Conservation (phyloP, 2,888 invertebrate species). For the Plemyria rubiginata region DNA sequence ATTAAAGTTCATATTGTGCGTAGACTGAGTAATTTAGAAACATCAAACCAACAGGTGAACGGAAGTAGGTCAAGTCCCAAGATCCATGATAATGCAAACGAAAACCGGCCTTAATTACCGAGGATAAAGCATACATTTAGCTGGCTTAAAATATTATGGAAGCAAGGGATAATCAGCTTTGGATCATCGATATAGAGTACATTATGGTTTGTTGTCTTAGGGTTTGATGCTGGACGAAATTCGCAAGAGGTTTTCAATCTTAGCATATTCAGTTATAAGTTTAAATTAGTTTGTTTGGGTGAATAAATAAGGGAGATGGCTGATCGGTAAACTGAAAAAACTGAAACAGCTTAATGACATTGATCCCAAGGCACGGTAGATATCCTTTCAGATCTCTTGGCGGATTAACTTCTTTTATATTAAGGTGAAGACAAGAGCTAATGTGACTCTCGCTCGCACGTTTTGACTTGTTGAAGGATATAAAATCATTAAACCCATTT, state of each 20-base stretch:
- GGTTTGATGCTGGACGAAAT: background rate
- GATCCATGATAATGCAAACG: constrained; percentile 44
- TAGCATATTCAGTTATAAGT: constrained; percentile 5
- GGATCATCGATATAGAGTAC: constrained; percentile 6
- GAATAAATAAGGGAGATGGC: constrained; percentile 14
- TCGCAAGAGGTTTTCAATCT: constrained; percentile 6
- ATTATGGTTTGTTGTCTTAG: constrained; percentile 10
- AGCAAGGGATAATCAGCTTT: constrained; percentile 12
- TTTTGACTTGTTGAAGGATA: too few species aligned
- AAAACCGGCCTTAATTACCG: constrained; percentile 36
- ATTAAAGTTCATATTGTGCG: constrained; percentile 29
- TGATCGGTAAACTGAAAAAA: too few species aligned
- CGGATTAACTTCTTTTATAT: too few species aligned
- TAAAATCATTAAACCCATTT: too few species aligned
- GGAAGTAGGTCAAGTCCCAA: constrained; percentile 44
- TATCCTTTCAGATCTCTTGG: too few species aligned
- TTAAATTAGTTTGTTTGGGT: constrained; percentile 12
- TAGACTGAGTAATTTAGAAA: constrained; percentile 23
- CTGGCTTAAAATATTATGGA: background rate
- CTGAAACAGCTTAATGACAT: too few species aligned
- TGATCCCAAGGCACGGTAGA: too few species aligned
- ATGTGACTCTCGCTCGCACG: too few species aligned
- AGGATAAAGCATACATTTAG: constrained; percentile 17
- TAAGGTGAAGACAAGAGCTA: too few species aligned
- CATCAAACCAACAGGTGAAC: constrained; percentile 39